phyloP scores from a whole-genome alignment of 2,888 invertebrate species.

The Drosophila stalkeri region DNA sequence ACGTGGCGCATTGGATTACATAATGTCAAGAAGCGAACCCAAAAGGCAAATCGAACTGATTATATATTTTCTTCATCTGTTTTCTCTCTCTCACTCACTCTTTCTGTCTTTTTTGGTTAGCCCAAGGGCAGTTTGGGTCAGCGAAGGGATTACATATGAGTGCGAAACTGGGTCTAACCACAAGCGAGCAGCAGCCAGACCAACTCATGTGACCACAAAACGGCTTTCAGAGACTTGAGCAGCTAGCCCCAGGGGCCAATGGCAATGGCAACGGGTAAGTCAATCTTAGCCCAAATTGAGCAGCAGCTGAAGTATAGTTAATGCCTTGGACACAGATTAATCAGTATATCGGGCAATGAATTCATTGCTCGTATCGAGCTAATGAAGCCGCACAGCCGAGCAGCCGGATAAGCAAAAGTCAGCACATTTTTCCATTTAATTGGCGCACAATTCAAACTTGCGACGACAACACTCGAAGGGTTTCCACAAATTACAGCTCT shows the following conservation, averaged over 20 bases:
- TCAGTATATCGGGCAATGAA: constrained; percentile 59
- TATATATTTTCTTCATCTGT: neutral
- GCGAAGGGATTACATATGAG: constrained; percentile 52
- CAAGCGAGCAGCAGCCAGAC: constrained; percentile 33
- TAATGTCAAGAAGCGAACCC: constrained; percentile 39
- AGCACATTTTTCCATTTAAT: constrained; percentile 49
- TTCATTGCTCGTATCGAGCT: constrained; percentile 39
- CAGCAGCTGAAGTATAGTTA: constrained; percentile 39
- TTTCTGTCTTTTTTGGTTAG: constrained; percentile 29
- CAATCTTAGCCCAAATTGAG: neutral
- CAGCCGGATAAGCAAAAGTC: constrained; percentile 1
- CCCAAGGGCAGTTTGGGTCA: constrained; percentile 64
- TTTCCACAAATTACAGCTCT: constrained; percentile 70
- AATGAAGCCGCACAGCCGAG: constrained; percentile 29
- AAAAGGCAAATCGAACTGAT: constrained; percentile 7
- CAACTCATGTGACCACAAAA: constrained; percentile 66
- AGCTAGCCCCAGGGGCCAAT: constrained; percentile 20
- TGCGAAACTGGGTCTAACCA: constrained; percentile 55
- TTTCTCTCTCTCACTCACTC: neutral
- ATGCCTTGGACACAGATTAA: constrained; percentile 80
- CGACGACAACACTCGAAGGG: constrained; percentile 47
- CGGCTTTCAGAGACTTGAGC: constrained; percentile 46
- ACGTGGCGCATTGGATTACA: constrained; percentile 65
- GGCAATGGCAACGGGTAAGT: constrained; percentile 18
- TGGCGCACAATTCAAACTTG: constrained; percentile 5